Base-by-base conservation (phyloP, 1,140 invertebrate genomes). In the Euwallacea fornicatus region DNA sequence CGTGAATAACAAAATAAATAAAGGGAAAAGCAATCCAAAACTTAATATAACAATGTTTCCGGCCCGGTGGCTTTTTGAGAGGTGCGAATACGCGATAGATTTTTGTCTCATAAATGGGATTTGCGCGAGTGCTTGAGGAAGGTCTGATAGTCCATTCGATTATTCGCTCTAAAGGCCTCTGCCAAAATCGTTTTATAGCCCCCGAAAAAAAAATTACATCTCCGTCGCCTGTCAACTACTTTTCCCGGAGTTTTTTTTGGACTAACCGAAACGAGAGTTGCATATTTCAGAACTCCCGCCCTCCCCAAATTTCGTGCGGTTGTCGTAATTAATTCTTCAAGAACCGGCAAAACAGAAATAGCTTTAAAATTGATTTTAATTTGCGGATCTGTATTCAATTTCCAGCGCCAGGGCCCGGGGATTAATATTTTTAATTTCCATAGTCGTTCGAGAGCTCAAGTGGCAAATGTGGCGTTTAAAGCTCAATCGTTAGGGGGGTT, bases 11-110 rank as follows among this genome's bases (percentile, higher is more conserved):
- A 66, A 43, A 66, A 66, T 66, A 66, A 66, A 66, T 66, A 66
- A 66, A 66, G 4, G 65, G 41, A 58, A 44, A 64, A 66, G 11
- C 42, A 56, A 66, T 66, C 65, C 13, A 46, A 58, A 66, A 42
- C 54, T 54, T 66, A 58, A 58, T 58, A 66, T 58, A 66, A 43
- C 54, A 66, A 56, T 66, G 44, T 66, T 66, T 66, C 65, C 65
- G 43, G 65, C 21, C 41, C 42, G 65, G 16, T 56, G 53, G 15
- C 8, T 56, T 16, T 58, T 58, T 58, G 33, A 58, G 55, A 44
- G 15, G 65, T 21, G 21, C 15, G n/a, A 56, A 42, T 16, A 58
- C 44, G 13, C 7, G 15, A 66, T 66, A 58, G 41, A 66, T 66
- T 58, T 58, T 66, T 56, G n/a, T 66, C 54, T 16, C 54, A 56